These are phyloP conservation scores for Fissipunctia ypsillon DNA, from an alignment of 2,888 invertebrate species.

Conservation along the genomic window DNA sequence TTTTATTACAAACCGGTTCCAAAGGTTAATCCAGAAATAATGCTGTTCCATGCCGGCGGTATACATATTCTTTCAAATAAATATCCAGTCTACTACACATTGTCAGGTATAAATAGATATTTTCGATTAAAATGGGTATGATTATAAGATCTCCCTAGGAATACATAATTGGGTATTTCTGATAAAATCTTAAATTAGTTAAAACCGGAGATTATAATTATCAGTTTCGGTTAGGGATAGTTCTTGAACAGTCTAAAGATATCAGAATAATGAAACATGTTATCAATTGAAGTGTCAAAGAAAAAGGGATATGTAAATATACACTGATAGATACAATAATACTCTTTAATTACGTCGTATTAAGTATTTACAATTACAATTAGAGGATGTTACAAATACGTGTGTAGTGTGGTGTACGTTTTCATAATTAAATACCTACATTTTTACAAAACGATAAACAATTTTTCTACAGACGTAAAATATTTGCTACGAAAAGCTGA, in stretches of 20 bases:
- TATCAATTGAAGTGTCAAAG: not conserved
- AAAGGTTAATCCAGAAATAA: conserved; percentile 15
- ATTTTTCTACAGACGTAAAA: not conserved
- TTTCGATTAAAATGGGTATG: conserved; percentile 26
- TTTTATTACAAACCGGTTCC: conserved; percentile 23
- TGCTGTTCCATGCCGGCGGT: not conserved
- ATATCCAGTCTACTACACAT: conserved; percentile 7
- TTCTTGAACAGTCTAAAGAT: not conserved
- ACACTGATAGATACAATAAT: not conserved
- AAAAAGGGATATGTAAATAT: not conserved
- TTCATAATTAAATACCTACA: not conserved
- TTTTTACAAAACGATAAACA: not conserved
- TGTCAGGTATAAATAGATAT: conserved; percentile 2
- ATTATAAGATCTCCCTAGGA: not conserved
- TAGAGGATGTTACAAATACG: not conserved
- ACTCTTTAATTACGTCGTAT: not conserved
- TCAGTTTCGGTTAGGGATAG: not conserved
- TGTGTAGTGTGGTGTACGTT: not conserved
- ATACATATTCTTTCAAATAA: not conserved
- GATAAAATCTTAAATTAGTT: conserved; percentile 27
- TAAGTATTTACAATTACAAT: not conserved
- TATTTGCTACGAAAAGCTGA: not conserved
- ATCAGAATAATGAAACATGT: not conserved
- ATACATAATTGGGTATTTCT: conserved; percentile 16
- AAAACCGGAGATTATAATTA: conserved; percentile 5